phyloP scores from a whole-genome alignment of 2,888 invertebrate species.

The Allacma fusca region DNA sequence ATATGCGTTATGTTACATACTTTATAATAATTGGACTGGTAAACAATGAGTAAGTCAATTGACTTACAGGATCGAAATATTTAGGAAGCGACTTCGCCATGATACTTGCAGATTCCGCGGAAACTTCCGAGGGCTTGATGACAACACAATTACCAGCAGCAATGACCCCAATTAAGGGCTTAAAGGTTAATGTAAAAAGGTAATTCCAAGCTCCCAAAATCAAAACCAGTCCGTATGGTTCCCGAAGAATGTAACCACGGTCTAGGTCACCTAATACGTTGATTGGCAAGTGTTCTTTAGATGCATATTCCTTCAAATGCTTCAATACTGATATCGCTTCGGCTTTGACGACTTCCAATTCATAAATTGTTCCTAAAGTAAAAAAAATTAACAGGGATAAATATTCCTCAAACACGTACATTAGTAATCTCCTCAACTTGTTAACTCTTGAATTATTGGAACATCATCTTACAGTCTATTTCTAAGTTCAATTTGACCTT shows the following conservation, averaged over 20 bases:
- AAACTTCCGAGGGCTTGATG: conserved; percentile 92
- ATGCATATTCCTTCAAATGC: conserved; percentile 48
- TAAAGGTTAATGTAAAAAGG: conserved; percentile 45
- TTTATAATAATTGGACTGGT: neutral
- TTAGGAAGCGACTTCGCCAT: conserved; percentile 80
- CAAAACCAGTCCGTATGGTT: conserved; percentile 91
- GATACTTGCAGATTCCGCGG: conserved; percentile 76
- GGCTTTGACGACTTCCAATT: conserved; percentile 49
- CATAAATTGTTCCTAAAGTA: conserved; percentile 50
- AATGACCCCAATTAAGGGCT: conserved; percentile 72
- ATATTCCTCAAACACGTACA: too few species aligned
- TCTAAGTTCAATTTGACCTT: too few species aligned
- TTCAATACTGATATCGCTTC: conserved; percentile 47
- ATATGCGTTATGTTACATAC: neutral
- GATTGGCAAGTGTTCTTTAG: conserved; percentile 47
- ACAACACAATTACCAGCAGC: conserved; percentile 93
- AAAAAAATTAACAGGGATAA: neutral
- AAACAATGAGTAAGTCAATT: too few species aligned
- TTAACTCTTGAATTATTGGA: too few species aligned
- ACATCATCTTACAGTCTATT: too few species aligned
- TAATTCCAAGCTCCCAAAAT: conserved; percentile 88
- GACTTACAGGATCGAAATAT: conserved; percentile 79
- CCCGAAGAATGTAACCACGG: conserved; percentile 68
- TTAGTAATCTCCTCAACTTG: too few species aligned
- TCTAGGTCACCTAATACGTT: conserved; percentile 51